Base-by-base conservation (phyloP, 2,113 vertebrate genomes). In the Lepus europaeus region DNA sequence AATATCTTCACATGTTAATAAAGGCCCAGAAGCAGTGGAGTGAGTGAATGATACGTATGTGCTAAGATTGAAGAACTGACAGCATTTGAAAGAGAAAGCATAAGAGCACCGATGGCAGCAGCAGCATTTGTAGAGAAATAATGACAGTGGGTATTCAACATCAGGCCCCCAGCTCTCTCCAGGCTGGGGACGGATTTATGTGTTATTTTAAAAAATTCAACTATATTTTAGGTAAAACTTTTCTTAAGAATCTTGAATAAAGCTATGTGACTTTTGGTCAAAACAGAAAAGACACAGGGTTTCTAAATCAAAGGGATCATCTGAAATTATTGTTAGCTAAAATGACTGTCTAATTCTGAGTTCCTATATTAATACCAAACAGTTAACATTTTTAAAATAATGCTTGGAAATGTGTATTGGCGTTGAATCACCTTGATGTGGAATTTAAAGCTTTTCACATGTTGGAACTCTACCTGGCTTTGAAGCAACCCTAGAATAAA, bases 1-100 rank as follows among this genome's bases (percentile, higher is more conserved):
- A 23, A 4, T 73, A 73, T 39, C 33, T 73, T 39, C 33, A 73
- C 33, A 73, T 12, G 20, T 20, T 73, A 73, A 73, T n/a, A 84
- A 99, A 99, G 99, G 99, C 20, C 99, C 99, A 49, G 99, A 99
- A 98, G 99, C 99, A 0, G 94, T 99, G 99, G 99, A 99, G 91
- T 99, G 99, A 99, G 91, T 99, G 99, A 99, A 99, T 99, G 13
- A 99, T 99, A 95, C 98, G 98, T 39, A 98, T 98, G 61, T 97
- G 96, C 98, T 11, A 99, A 99, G 97, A 98, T 99, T 9, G 99
- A 99, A 90, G 99, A 99, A 93, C 94, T 99, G 23, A 93, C 99
- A 29, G 99, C 99, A 53, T 99, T 99, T 19, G 99, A 99, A 10
- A 98, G 99, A 88, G 99, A 98, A 94, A 99, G 98, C 82, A 98